Base-by-base conservation (phyloP, 2,888 invertebrate genomes). In the Dynastes maya region DNA sequence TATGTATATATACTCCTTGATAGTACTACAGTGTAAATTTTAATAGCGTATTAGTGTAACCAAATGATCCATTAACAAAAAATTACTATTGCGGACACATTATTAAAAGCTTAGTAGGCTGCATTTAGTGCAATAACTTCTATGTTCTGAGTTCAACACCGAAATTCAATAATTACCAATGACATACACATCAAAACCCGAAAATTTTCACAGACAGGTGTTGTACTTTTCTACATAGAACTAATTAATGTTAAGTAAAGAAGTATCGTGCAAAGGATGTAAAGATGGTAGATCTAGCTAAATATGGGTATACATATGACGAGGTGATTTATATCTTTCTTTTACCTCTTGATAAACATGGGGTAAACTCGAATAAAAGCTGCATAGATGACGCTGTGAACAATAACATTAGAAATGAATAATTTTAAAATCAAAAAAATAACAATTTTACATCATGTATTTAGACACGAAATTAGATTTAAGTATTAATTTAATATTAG, bases 351-450 rank as follows among this genome's bases (percentile, higher is more conserved):
- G 77, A 72, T 74, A 78, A 74, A 79, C 63, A 77, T 79, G 79
- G 72, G 79, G 79, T 51, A 79, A 74, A 72, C 77, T 77, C 63
- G 79, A 79, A 79, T 79, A 79, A 77, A 79, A 79, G 77, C 79
- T 79, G 79, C 77, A 77, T 64, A 79, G 71, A 71, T 79, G 79
- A 64, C 53, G 71, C 79, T 79, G 77, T 53, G 72, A 79, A 77
- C 72, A 79, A 78, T 71, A 71, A 64, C 51, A 68, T 51, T 65
- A 51, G 55, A 49, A 40, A 63, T 75, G 45, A 63, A 63, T 63
- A 51, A 51, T 63, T 45, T 32, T 13, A 58, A 75, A 32, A 29
- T 61, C 6, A n/a, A 58, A 71, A 68, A 32, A 61, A 70, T 49
- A 51, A 61, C 22, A n/a, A 76, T 32, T 65, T 76, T 16, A 2